Evolutionary conservation across 2,888 invertebrate genomes (phyloP).

Genomic region (Tinea trinotella): DNA sequence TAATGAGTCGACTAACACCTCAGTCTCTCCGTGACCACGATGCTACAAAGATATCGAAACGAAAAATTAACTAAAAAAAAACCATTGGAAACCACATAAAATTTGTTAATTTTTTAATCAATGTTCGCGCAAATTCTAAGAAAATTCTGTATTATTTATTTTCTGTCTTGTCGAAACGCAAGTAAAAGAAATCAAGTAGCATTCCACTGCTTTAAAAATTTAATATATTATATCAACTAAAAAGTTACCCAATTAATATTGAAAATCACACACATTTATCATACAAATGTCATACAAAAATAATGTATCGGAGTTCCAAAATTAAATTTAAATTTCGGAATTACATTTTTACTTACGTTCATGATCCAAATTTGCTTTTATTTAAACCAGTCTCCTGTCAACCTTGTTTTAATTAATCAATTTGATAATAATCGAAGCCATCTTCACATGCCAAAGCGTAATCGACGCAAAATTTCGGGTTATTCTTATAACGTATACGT

Average conservation of each 20-base stretch:
- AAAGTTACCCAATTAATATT: not conserved
- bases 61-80: too few relatives aligned
- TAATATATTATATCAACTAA: too few relatives aligned
- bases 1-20: too few relatives aligned
- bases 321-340: not conserved
- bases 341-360: not conserved
- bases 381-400: slow-evolving; percentile 31
- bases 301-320: not conserved
- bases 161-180: too few relatives aligned
- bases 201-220: too few relatives aligned
- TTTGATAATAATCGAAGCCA: slow-evolving; percentile 38
- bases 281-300: not conserved
- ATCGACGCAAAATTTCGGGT: not conserved
- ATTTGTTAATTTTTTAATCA: too few relatives aligned
- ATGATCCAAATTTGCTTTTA: not conserved
- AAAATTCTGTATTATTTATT: too few relatives aligned
- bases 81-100: too few relatives aligned
- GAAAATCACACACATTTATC: not conserved
- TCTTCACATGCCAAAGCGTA: slow-evolving; percentile 8
- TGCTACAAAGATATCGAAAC: too few relatives aligned
- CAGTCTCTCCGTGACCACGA: too few relatives aligned
- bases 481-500: slow-evolving; percentile 1
- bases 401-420: slow-evolving; percentile 42
- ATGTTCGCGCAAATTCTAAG: too few relatives aligned
- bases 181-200: too few relatives aligned